Evolutionary conservation across 30 jellyfish, hydroid and myxozoan species (phyloP).

Genomic region (Clytia hemisphaerica): DNA sequence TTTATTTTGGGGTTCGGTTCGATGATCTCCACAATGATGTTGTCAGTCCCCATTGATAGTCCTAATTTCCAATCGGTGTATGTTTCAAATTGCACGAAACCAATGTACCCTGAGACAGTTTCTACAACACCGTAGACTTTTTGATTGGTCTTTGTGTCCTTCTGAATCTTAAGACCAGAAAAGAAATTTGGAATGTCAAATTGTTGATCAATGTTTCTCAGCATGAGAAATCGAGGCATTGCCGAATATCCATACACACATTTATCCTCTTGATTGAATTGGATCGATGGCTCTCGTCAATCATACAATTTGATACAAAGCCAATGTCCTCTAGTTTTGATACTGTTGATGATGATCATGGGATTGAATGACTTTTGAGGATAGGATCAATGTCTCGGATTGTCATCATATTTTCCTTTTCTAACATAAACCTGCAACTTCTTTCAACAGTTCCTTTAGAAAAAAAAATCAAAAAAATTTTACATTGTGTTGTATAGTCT

Average conservation of each 20-base stretch:
- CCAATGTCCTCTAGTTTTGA: too few species aligned
- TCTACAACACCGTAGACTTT: not conserved
- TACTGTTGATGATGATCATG: too few species aligned
- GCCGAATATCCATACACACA: constrained; percentile 12
- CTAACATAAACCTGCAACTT: too few species aligned
- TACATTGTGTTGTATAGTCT: too few species aligned
- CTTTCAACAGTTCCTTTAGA: too few species aligned
- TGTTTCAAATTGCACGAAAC: constrained; percentile 12
- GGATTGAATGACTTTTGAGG: too few species aligned
- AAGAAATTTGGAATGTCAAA: not conserved
- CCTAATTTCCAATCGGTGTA: constrained; percentile 8
- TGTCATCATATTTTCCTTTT: too few species aligned
- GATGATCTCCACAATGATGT: too few species aligned
- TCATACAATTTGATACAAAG: constrained; percentile 20
- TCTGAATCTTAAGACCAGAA: not conserved
- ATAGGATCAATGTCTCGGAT: too few species aligned
- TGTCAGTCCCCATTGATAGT: not conserved
- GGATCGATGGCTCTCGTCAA: constrained; percentile 8
- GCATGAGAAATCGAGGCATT: constrained; percentile 14
- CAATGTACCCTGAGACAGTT: not conserved
- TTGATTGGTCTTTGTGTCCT: not conserved
- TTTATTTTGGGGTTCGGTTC: not conserved
- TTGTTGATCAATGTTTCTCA: not conserved
- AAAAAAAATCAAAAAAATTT: not conserved
- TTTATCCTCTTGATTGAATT: not conserved